These are phyloP conservation scores for Pipa parva DNA, from an alignment of 2,113 vertebrate species.

Conservation along the genomic window DNA sequence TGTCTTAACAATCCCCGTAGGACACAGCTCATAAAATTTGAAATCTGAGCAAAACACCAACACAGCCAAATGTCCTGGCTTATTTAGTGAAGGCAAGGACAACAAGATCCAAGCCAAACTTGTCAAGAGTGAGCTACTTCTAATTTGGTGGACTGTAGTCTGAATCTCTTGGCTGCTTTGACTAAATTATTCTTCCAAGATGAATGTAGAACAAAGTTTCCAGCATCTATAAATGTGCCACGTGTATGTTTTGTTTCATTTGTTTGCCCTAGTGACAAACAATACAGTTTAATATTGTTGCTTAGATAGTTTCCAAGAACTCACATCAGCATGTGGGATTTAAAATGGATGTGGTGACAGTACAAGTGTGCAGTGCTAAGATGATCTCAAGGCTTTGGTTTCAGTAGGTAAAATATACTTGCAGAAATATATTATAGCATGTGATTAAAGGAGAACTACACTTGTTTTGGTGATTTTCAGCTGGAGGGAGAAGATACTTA, in stretches of 20 bases:
- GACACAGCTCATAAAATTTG: constrained; percentile 28
- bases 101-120: constrained; percentile 12
- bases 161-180: constrained; percentile 7
- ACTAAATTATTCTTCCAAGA: background rate
- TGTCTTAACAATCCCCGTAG: constrained; percentile 26
- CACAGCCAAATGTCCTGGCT: constrained; percentile 22
- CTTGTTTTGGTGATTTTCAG: too few relatives aligned
- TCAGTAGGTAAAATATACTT: too few relatives aligned
- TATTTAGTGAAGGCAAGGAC: constrained; percentile 4
- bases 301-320: background rate
- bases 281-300: background rate
- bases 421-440: too few relatives aligned
- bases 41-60: constrained; percentile 26
- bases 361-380: too few relatives aligned
- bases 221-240: constrained; percentile 1
- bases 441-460: too few relatives aligned
- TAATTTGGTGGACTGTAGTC: background rate
- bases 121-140: background rate
- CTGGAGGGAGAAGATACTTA: too few relatives aligned
- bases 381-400: too few relatives aligned
- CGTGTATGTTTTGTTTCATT: background rate
- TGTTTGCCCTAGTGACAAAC: constrained; percentile 1
- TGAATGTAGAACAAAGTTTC: background rate
- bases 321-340: background rate
- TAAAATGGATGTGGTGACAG: background rate